Evolutionary conservation across 2,888 invertebrate genomes (phyloP), one percentile per base, ranked within the genome.

Genomic region (Taphrorychus bicolor): DNA sequence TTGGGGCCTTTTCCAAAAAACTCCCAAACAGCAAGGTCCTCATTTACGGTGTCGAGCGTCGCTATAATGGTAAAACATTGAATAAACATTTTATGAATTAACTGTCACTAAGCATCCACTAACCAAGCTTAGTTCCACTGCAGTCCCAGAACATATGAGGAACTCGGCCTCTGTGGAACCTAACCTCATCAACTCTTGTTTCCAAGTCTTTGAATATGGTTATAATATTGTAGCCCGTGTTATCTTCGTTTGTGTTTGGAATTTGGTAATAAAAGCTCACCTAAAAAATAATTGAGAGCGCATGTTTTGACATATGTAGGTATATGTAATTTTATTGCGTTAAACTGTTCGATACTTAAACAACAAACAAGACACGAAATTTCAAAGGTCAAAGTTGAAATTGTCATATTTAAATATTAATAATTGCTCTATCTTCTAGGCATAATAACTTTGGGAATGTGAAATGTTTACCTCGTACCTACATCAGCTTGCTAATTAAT

Each of bases 1-100:
- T 59, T 59, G 19, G 59, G 24, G 14, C 23, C 41, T 23, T 22
- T 23, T n/a, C 75, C 78, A 69, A 80, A 77, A 74, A 82, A 83
- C 66, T 82, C 78, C 83, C 83, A 84, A 56, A 84, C 76, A 2
- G 81, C 80, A 9, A 84, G 73, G 19, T 81, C 80, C 58, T 83
- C 82, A 66, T 83, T 83, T 9, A 80, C n/a, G n/a, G n/a, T 75
- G 11, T 82, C 81, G 32, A 79, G 81, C 2, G 82, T 81, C 3
- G 81, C 83, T 65, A 70, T 72, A 76, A 9, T 51, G 7, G 17
- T 14, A 14, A 5, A 11, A 16, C 14, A 2, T n/a, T 5, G 19
- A 57, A 49, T 11, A 40, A 19, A 16, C 40, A 40, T 11, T 21
- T 51, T 22, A n/a, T n/a, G n/a, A 5, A 41, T 7, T n/a, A 16